Evolutionary conservation across 2,797 vertebrate genomes (phyloP).

Genomic region (Lithobates sylvaticus): DNA sequence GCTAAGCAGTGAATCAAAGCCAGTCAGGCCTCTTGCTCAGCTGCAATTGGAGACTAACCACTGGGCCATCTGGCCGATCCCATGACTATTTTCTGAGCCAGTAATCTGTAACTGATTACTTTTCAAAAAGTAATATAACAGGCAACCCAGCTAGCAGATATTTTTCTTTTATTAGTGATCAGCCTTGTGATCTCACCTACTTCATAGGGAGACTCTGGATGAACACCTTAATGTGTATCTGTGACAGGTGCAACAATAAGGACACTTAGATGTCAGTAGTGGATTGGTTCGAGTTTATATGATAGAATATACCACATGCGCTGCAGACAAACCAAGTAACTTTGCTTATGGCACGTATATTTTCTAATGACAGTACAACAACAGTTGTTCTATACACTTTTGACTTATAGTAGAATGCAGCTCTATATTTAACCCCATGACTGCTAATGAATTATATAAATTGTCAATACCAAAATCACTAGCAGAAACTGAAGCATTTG

Average conservation of each 20-base stretch:
- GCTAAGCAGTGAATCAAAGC: constrained; percentile 63
- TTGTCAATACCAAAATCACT: neutral
- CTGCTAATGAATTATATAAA: neutral
- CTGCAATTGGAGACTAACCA: constrained; percentile 62
- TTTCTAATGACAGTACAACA: constrained; percentile 1
- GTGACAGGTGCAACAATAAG: constrained; percentile 23
- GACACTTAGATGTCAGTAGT: constrained; percentile 14
- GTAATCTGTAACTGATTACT: constrained; percentile 64
- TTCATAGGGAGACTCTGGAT: constrained; percentile 6
- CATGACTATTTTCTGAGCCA: constrained; percentile 64
- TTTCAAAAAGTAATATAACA: constrained; percentile 61
- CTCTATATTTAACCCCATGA: constrained; percentile 1
- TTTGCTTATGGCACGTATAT: neutral
- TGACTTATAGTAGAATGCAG: constrained; percentile 18
- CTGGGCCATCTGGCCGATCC: constrained; percentile 61
- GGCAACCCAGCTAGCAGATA: constrained; percentile 51
- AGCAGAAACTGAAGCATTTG: neutral
- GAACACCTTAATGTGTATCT: constrained; percentile 37
- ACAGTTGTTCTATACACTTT: neutral
- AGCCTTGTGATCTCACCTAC: constrained; percentile 30
- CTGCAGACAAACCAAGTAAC: neutral
- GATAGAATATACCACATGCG: constrained; percentile 12
- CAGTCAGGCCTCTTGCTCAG: constrained; percentile 60
- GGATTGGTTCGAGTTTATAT: constrained; percentile 6
- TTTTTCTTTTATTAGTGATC: constrained; percentile 58